A percentile compares a stretch with the other conserved stretches of the same genome.
These are phyloP conservation scores for Latheticus oryzae DNA, from an alignment of 2,888 invertebrate species.

Conservation along the genomic window DNA sequence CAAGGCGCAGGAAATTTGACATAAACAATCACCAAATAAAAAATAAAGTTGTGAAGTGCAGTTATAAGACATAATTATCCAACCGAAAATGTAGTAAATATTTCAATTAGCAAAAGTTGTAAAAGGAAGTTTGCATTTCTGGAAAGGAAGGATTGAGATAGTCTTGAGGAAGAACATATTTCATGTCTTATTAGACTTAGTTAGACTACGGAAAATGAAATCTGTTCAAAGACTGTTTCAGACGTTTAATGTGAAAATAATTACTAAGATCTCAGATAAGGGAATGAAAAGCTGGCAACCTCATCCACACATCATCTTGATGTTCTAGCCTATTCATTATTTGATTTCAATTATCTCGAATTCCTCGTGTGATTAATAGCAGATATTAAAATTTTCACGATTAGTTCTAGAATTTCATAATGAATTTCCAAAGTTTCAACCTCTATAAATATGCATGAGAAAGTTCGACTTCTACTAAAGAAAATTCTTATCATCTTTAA, in stretches of 20 bases:
- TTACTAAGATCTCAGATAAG: conserved; percentile 16
- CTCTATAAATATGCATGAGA: conserved; percentile 13
- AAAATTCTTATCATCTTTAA: no score
- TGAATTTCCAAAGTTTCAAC: conserved; percentile 19
- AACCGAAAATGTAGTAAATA: no score
- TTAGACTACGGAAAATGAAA: conserved; percentile 18
- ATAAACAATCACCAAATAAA: conserved; percentile 8
- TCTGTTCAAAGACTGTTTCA: conserved; percentile 7
- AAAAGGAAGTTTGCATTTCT: neutral
- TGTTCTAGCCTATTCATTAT: conserved; percentile 6
- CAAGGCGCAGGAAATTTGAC: conserved; percentile 5
- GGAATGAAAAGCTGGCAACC: conserved; percentile 15
- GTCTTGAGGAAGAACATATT: no score
- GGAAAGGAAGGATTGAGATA: no score
- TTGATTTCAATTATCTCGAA: conserved; percentile 14
- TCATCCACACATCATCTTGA: conserved; percentile 13
- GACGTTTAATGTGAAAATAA: conserved; percentile 27
- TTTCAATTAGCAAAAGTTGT: conserved; percentile 8
- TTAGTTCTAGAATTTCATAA: conserved; percentile 21
- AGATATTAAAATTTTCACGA: conserved; percentile 25
- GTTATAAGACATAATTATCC: no score
- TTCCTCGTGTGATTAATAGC: conserved; percentile 22
- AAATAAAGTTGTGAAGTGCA: no score
- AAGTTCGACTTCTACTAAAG: no score
- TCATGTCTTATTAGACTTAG: no score